Conservation (phyloP, 2,888 invertebrate species). For the Archips crataeganus region DNA sequence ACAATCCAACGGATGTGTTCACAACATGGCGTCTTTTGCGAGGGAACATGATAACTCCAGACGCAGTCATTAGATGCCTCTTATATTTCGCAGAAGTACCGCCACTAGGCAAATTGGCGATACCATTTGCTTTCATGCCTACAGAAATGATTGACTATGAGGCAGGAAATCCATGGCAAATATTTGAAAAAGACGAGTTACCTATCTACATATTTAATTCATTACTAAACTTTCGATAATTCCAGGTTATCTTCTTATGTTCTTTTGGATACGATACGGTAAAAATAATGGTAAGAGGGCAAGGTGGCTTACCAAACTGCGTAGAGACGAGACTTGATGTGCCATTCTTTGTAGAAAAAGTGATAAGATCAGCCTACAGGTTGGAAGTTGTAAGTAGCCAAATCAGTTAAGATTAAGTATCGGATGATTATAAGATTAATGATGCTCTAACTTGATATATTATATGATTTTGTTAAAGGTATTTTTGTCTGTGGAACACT, state of each 20-base stretch:
- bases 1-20: conserved; percentile 77
- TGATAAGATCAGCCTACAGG: conserved; percentile 66
- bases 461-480: conserved; percentile 58
- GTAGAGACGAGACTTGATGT: conserved; percentile 74
- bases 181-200: background rate
- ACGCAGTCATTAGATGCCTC: conserved; percentile 69
- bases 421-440: background rate
- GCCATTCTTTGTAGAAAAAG: conserved; percentile 67
- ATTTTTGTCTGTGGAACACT: conserved; percentile 72
- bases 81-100: conserved; percentile 79
- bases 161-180: conserved; percentile 50
- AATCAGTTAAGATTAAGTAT: background rate
- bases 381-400: conserved; percentile 61
- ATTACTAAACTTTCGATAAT: background rate
- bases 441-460: no score
- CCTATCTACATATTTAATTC: background rate
- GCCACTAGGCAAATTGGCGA: conserved; percentile 74
- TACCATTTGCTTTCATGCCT: conserved; percentile 80
- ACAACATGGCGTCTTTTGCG: conserved; percentile 78
- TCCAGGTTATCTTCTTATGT: conserved; percentile 66
- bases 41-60: conserved; percentile 63
- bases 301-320: conserved; percentile 79
- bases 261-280: conserved; percentile 77
- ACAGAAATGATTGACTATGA: conserved; percentile 81
- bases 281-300: conserved; percentile 72